phyloP scores from a whole-genome alignment of 1,140 invertebrate species.

The Schlechtendalia chinensis region DNA sequence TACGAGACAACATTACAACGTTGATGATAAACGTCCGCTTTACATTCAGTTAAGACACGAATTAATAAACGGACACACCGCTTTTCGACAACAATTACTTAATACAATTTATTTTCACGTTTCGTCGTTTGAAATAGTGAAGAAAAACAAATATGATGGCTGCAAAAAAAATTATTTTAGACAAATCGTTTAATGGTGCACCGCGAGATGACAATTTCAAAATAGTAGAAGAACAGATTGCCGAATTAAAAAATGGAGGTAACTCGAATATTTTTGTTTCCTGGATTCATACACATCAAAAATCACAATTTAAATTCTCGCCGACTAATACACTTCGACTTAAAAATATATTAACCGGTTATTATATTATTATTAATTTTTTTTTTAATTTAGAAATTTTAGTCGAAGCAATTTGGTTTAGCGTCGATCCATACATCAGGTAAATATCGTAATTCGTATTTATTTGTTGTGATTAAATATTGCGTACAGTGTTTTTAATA shows the following conservation, averaged over 20 bases:
- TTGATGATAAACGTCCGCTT: conserved; percentile 6
- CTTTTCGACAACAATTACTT: neutral
- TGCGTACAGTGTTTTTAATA: conserved; percentile 19
- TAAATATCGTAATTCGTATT: conserved; percentile 51
- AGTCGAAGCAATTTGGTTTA: conserved; percentile 66
- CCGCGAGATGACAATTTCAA: conserved; percentile 66
- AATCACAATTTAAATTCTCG: neutral
- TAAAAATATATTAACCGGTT: neutral
- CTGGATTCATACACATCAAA: neutral
- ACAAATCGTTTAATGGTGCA: conserved; percentile 64
- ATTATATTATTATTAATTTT: neutral
- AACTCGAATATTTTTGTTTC: conserved; percentile 43
- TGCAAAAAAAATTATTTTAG: conserved; percentile 63
- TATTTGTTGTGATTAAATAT: neutral
- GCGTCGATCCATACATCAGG: conserved; percentile 73
- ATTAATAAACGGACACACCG: neutral
- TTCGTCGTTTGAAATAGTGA: neutral
- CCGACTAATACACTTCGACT: neutral
- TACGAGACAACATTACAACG: neutral
- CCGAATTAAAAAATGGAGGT: conserved; percentile 66
- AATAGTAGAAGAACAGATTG: conserved; percentile 66
- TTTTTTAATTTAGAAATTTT: conserved; percentile 63
- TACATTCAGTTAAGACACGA: neutral
- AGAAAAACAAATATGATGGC: conserved; percentile 59
- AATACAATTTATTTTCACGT: neutral